Evolutionary conservation across 2,113 vertebrate species (phyloP), one percentile per base, ranked within the genome.

Genomic region (Gallinago media): DNA sequence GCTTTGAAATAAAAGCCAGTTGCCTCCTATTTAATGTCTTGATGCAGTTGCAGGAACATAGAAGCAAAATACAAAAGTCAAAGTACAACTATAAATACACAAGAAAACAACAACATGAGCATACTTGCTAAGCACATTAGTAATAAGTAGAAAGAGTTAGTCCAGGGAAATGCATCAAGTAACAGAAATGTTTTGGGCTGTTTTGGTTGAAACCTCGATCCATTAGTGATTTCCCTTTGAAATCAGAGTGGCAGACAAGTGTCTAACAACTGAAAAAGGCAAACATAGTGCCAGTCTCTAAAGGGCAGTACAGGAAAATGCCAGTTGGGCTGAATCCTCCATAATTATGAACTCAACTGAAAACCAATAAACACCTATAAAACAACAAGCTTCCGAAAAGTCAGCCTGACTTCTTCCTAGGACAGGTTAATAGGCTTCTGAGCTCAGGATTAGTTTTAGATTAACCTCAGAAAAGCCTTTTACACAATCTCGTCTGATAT

Each of bases 401-500:
- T 66, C 88, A 80, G 61, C 12, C 52, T 67, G 54, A 84, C 75
- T 92, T 78, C 34, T 36, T 94, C 75, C 93, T 61, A 72, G 89
- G 70, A 94, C 44, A 78, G 67, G 70, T 89, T 96, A 95, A 94
- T 63, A 82, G 84, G 77, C 74, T 95, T 92, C 92, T 75, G 75
- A 91, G 77, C 62, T 79, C 56, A 65, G 44, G 74, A 92, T 67
- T 77, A 77, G 38, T 80, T 95, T 94, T 55, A 91, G 72, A 92
- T 94, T 95, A 87, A 77, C 76, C 91, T 95, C 83, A 92, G 89
- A 70, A 92, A 92, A 95, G 59, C 50, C 81, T 95, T 89, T 86
- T 54, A 84, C 65, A 92, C 66, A 75, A 85, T 52, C 74, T 90
- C 74, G 63, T 88, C 66, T 71, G 74, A 88, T 86, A 91, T 18